These are phyloP conservation scores for Acanthisitta chloris DNA, from an alignment of 2,113 vertebrate species.

Conservation along the genomic window DNA sequence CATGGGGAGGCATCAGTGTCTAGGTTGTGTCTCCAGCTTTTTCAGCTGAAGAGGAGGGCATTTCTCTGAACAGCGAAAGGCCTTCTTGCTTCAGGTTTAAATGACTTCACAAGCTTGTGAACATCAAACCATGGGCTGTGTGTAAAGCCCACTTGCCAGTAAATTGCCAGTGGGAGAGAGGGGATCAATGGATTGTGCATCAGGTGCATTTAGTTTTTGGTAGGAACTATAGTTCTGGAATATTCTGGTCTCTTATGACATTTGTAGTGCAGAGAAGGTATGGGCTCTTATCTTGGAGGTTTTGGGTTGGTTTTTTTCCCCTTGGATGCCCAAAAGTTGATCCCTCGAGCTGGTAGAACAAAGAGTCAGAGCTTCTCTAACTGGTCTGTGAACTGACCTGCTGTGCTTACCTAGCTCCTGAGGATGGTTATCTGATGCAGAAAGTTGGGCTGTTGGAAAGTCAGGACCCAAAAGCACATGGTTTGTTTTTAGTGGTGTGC, in stretches of 20 bases:
- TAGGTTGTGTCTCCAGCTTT: background rate
- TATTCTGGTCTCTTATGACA: background rate
- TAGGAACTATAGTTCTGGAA: background rate
- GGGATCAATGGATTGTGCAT: background rate
- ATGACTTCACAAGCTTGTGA: background rate
- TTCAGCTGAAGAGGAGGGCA: background rate
- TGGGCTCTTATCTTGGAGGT: background rate
- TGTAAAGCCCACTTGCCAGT: background rate
- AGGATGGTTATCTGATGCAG: background rate
- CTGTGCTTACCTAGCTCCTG: background rate
- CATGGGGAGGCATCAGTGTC: background rate
- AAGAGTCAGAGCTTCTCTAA: background rate
- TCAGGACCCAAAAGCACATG: background rate
- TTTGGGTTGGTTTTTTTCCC: background rate
- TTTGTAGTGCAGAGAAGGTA: background rate
- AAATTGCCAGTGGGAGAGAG: background rate
- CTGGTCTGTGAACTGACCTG: background rate
- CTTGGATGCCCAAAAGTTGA: background rate
- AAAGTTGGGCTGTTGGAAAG: background rate
- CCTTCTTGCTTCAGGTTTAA: background rate
- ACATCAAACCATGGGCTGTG: background rate
- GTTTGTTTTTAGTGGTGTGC: background rate
- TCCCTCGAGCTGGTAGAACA: background rate
- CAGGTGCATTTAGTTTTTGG: background rate
- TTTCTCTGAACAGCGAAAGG: background rate